Conservation (phyloP, 1,140 invertebrate genomes). For the Leptinotarsa lineolata region DNA sequence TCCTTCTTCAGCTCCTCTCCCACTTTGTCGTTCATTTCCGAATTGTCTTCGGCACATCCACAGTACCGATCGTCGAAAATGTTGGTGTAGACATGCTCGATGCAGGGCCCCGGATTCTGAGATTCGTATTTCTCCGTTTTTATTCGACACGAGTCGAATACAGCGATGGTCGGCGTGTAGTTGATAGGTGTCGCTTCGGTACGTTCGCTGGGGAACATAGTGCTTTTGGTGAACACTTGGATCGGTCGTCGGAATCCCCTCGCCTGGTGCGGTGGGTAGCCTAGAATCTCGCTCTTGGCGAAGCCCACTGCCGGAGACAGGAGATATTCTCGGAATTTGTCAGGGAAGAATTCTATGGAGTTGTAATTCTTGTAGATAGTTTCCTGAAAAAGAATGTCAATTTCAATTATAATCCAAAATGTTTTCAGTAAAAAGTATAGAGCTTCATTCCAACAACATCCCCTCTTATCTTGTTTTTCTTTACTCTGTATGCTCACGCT, state of each 20-base stretch:
- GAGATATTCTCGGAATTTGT: constrained; percentile 88
- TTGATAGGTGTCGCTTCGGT: constrained; percentile 48
- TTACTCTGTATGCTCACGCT: too few species aligned
- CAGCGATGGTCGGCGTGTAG: constrained; percentile 35
- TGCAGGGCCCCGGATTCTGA: constrained; percentile 31
- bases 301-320: constrained; percentile 91
- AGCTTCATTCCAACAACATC: too few species aligned
- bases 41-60: constrained; percentile 36
- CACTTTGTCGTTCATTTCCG: constrained; percentile 32
- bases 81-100: constrained; percentile 43
- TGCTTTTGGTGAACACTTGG: constrained; percentile 80
- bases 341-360: constrained; percentile 83
- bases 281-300: constrained; percentile 81
- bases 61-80: constrained; percentile 41
- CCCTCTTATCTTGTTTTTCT: too few species aligned
- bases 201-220: constrained; percentile 60
- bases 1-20: constrained; percentile 32
- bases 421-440: too few species aligned
- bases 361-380: constrained; percentile 76
- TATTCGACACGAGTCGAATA: constrained; percentile 27
- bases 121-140: constrained; percentile 42
- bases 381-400: constrained; percentile 27
- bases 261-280: constrained; percentile 79
- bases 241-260: constrained; percentile 91
- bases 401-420: background rate